Base-by-base conservation (phyloP, 2,888 invertebrate genomes). In the Meloe dianella region DNA sequence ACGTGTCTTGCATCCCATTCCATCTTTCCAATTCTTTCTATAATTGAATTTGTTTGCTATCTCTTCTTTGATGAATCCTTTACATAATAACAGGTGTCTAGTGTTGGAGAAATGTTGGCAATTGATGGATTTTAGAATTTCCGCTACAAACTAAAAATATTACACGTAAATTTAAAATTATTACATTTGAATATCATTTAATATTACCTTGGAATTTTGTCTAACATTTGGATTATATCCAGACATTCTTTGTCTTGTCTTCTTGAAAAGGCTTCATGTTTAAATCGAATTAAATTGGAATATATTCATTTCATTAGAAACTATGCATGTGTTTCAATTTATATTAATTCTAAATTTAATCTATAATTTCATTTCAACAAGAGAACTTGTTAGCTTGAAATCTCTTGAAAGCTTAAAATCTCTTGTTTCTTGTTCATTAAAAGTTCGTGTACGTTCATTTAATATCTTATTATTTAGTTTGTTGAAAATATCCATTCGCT, bases 11-110 rank as follows among this genome's bases (percentile, higher is more conserved):
- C 64, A 64, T 67, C 20, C 57, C 17, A 38, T 58, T 41, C 56
- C 63, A 63, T 63, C 66, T 32, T 57, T 63, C 59, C 63, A 60
- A 59, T 63, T 54, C 62, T 20, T 17, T 47, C 24, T 30, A 35
- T 62, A 66, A 66, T 66, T 47, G 41, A 51, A 47, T 65, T 65
- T 65, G 57, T 65, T 51, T 32, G 17, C n/a, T n/a, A n/a, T n/a
- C n/a, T n/a, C n/a, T n/a, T n/a, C n/a, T 14, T 41, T 41, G 20
- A 4, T n/a, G 41, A 41, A 41, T 17, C 17, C 17, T 41, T 17
- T 17, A 38, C n/a, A 38, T 5, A 6, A 38, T 38, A 8, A 8
- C 9, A 32, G 9, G 32, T 32, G 8, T n/a, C 14, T 38, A 38
- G 38, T 12, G 14, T n/a, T n/a, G 14, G 6, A 38, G 38, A 38